Evolutionary conservation across 2,797 vertebrate species (phyloP), one percentile per base, ranked within the genome.

Genomic region (Atherinosoma microstoma): DNA sequence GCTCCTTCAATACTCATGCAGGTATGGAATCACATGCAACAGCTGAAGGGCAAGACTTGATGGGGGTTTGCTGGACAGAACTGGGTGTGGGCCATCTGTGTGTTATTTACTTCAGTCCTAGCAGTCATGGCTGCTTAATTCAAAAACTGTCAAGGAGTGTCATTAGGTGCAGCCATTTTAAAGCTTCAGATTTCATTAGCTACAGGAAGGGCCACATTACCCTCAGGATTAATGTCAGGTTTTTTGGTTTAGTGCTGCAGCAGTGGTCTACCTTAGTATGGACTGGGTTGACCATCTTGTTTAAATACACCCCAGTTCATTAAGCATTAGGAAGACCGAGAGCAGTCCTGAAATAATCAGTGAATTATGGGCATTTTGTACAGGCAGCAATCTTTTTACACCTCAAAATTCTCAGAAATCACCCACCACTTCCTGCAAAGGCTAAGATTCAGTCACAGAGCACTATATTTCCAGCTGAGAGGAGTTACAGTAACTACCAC

Each of bases 151-250:
- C 92, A 94, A 76, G 73, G 91, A 90, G 92, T 88, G 85, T 93
- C 93, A 91, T 94, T 94, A 94, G 92, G 90, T 92, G 84, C 84
- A 82, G 77, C 88, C 89, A 90, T 94, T 94, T 93, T 91, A 91
- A 93, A 93, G 92, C 92, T 94, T 94, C 92, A 91, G 91, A 93
- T 95, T 94, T 95, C 92, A 94, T 95, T 94, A 94, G 92, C 85
- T 86, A 92, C 93, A 94, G 93, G 93, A 94, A 95, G 86, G 89
- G 78, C 93, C 92, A 89, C 92, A 92, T 94, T 94, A 94, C 90
- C 93, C 93, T 85, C 87, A 93, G 92, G 93, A 96, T 95, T 95
- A 94, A 94, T 94, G 94, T 95, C 94, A 94, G 84, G 79, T 87
- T 92, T 83, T 58, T 89, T 51, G 78, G 89, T 87, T 87, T 87